These are phyloP conservation scores for Ardeotis arabs DNA, from an alignment of 2,113 vertebrate genomes.

Conservation along the genomic window DNA sequence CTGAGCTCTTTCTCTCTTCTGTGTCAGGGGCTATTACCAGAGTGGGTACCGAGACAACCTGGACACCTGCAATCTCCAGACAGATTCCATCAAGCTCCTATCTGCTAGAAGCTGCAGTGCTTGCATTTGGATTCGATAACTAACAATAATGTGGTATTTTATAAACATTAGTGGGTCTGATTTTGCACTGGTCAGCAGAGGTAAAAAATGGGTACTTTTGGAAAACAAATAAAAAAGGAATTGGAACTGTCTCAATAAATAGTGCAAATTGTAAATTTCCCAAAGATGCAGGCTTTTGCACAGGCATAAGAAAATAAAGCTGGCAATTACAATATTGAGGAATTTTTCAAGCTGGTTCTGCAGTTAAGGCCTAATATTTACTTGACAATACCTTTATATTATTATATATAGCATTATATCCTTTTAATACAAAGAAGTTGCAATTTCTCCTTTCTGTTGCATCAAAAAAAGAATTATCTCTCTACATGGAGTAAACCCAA, in stretches of 20 bases:
- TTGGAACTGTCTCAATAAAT: conserved; percentile 80
- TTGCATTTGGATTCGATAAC: conserved; percentile 86
- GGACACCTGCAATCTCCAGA: conserved; percentile 82
- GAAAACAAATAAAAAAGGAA: conserved; percentile 80
- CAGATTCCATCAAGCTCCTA: conserved; percentile 89
- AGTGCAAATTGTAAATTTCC: conserved; percentile 79
- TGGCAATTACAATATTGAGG: conserved; percentile 61
- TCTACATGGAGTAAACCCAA: neutral
- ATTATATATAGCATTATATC: neutral
- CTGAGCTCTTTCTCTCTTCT: conserved; percentile 6
- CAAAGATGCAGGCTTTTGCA: conserved; percentile 42
- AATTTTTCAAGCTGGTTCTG: conserved; percentile 8
- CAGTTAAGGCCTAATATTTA: conserved; percentile 10
- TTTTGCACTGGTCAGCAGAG: conserved; percentile 92
- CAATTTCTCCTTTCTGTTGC: neutral
- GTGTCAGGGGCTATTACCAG: conserved; percentile 37
- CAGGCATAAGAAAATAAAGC: conserved; percentile 68
- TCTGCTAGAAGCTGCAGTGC: conserved; percentile 88
- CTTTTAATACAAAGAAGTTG: neutral
- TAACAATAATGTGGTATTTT: conserved; percentile 89
- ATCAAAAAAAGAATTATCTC: neutral
- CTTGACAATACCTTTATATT: conserved; percentile 29
- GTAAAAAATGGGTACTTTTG: conserved; percentile 72
- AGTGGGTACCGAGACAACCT: conserved; percentile 67
- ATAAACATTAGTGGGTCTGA: conserved; percentile 88